Percentiles rank a stretch among this genome's conserved stretches.
These are phyloP conservation scores for Lymantria monacha DNA, from an alignment of 2,888 invertebrate species.

Conservation along the genomic window DNA sequence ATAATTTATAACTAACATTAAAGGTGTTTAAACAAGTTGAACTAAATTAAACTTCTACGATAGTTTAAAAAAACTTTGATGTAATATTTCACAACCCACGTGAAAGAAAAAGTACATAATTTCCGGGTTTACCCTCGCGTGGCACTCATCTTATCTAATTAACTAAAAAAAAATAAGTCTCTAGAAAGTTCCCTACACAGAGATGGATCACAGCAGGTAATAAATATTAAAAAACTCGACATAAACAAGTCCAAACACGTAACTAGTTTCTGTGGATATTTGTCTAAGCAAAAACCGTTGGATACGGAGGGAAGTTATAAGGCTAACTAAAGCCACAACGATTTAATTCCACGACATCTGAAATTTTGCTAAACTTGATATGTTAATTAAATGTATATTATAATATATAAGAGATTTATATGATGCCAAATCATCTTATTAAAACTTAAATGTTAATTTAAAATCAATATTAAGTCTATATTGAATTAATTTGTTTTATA, in stretches of 20 bases:
- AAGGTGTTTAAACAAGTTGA: neutral
- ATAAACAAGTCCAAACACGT: constrained; percentile 68
- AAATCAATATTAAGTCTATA: constrained; percentile 4
- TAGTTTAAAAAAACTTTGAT: neutral
- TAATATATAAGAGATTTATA: constrained; percentile 21
- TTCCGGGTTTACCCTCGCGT: neutral
- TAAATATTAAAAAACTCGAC: constrained; percentile 69
- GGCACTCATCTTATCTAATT: neutral
- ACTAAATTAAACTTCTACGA: neutral
- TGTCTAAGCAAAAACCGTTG: constrained; percentile 73
- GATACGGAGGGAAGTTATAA: constrained; percentile 53
- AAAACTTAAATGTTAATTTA: constrained; percentile 4
- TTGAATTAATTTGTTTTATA: constrained; percentile 7
- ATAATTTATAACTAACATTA: no score
- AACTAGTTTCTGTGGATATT: constrained; percentile 77
- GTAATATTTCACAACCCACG: neutral
- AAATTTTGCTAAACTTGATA: constrained; percentile 2
- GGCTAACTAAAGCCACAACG: constrained; percentile 28
- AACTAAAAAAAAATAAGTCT: constrained; percentile 1
- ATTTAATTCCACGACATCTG: constrained; percentile 7
- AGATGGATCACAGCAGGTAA: constrained; percentile 46
- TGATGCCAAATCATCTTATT: constrained; percentile 3
- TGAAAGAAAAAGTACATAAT: neutral
- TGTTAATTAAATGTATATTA: constrained; percentile 7
- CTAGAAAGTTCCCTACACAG: constrained; percentile 9